phyloP scores from a whole-genome alignment of 1,140 invertebrate species.

The Cydia amplana region DNA sequence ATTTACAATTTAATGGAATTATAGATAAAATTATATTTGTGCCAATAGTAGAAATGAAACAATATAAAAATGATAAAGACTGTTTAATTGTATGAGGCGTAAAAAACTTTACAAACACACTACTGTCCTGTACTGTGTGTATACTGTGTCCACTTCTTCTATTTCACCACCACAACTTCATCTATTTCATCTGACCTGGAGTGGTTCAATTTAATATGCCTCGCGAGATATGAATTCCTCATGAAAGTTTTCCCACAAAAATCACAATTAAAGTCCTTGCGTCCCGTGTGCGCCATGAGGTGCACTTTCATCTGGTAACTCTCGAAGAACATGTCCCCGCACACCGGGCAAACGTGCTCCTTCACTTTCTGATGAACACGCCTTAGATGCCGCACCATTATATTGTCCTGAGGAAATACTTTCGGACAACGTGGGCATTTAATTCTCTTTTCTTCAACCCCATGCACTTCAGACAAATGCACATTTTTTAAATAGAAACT shows the following conservation, averaged over 20 bases:
- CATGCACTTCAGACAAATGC: constrained; percentile 26
- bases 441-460: background rate
- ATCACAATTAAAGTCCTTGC: background rate
- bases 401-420: constrained; percentile 22
- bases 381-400: constrained; percentile 12
- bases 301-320: constrained; percentile 16
- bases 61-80: background rate
- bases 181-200: background rate
- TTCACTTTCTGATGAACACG: constrained; percentile 5
- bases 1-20: no score
- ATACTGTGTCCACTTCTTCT: background rate
- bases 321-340: constrained; percentile 13
- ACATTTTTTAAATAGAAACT: constrained; percentile 9
- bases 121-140: no score
- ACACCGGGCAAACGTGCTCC: constrained; percentile 7
- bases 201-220: constrained; percentile 2
- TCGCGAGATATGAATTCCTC: background rate
- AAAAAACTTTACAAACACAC: no score
- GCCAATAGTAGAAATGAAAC: background rate
- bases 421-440: constrained; percentile 12
- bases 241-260: constrained; percentile 14
- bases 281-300: background rate
- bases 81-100: no score
- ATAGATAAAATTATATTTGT: background rate
- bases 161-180: background rate